Evolutionary conservation across 2,888 invertebrate genomes (phyloP), one percentile per base, ranked within the genome.

Genomic region (Lasioglossum malachurum): DNA sequence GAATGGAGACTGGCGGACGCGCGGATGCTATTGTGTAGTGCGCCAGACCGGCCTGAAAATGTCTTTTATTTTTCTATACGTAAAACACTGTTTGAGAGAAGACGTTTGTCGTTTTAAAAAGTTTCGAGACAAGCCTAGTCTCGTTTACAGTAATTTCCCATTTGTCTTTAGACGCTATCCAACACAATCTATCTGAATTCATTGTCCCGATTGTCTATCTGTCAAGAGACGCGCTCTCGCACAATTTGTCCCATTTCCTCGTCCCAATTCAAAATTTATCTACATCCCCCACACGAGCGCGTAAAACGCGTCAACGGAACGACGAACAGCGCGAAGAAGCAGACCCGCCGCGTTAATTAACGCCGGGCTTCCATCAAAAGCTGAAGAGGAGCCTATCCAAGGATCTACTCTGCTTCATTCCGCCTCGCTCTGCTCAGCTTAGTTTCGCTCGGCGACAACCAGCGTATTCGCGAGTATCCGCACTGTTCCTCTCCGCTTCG

Each of bases 1-100:
- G 75, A 80, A 83, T 78, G 71, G 31, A 38, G 38, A 35, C 64
- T 82, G 57, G n/a, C 12, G 57, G 12, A 12, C 57, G n/a, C 12
- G 0, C 57, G 12, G 57, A 12, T 57, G n/a, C 12, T n/a, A 57
- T 57, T 57, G 57, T 27, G 57, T 12, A 57, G n/a, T 4, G 57
- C 10, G 4, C 57, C 57, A n/a, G 57, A 57, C n/a, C n/a, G 57
- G 57, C n/a, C n/a, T n/a, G 57, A 57, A 12, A n/a, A 57, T n/a
- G n/a, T 57, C 57, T n/a, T 3, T 57, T 57, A n/a, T n/a, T 57
- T 4, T n/a, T 12, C 4, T 1, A 1, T n/a, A 57, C 8, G 4
- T 57, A 1, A 12, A n/a, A 12, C n/a, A n/a, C 23, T n/a, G n/a
- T 57, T 57, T n/a, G 12, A 12, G n/a, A 1, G 10, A n/a, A 57